Conservation (phyloP, 2,888 invertebrate genomes). For the Ichneumon xanthorius region DNA sequence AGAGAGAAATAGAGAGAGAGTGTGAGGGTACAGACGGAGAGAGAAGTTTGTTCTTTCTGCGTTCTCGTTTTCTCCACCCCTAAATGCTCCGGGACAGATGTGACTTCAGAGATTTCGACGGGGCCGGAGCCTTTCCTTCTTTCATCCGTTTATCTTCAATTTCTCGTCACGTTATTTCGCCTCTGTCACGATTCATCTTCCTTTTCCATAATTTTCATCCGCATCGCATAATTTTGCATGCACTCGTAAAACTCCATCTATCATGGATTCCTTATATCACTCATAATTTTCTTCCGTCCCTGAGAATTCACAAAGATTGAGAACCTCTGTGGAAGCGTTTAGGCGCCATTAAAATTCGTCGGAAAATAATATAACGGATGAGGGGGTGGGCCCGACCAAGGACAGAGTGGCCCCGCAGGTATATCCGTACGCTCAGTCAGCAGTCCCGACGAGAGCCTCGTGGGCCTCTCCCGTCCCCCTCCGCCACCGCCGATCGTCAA, state of each 20-base stretch:
- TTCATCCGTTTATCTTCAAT: not conserved
- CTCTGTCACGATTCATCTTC: not conserved
- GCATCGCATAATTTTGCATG: not conserved
- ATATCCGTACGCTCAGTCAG: constrained; percentile 48
- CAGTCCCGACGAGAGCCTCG: constrained; percentile 30
- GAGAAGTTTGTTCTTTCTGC: not conserved
- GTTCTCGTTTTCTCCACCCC: constrained; percentile 13
- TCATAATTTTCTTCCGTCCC: not conserved
- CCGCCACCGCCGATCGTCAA: not conserved
- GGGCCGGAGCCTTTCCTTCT: not conserved
- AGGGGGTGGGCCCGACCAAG: constrained; percentile 74
- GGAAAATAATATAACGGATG: constrained; percentile 78
- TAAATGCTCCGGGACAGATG: constrained; percentile 47
- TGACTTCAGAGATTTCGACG: constrained; percentile 7
- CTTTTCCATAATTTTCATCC: not conserved
- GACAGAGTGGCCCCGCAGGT: constrained; percentile 64
- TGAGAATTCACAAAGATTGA: constrained; percentile 10
- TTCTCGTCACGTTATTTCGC: not conserved
- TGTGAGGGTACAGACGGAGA: constrained; percentile 7
- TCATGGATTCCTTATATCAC: too few species aligned
- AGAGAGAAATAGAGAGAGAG: constrained; percentile 68
- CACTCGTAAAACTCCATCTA: not conserved
- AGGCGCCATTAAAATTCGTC: constrained; percentile 80
- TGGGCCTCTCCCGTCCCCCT: constrained; percentile 28
- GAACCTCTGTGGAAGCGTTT: constrained; percentile 59